Evolutionary conservation across 2,113 vertebrate species (phyloP), one percentile per base, ranked within the genome.

Genomic region (Pipra filicauda): DNA sequence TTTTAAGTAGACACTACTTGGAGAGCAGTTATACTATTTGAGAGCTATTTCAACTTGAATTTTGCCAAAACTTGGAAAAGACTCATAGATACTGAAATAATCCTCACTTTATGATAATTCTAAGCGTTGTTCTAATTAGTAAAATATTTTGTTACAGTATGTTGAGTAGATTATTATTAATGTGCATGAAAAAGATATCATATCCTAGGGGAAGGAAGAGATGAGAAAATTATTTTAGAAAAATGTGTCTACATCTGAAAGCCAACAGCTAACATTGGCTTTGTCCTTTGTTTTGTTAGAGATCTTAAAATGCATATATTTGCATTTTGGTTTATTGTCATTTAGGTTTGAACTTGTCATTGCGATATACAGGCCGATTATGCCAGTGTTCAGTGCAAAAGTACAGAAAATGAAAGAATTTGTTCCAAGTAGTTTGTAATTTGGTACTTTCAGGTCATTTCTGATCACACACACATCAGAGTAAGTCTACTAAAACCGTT

Each of bases 31-130:
- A 9, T 69, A 8, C 22, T 79, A 4, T 61, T 80, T 66, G n/a
- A 72, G 69, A 83, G 55, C 13, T 82, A 4, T 33, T 82, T 85
- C 18, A 83, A 51, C 28, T 37, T 46, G 4, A 4, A 2, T n/a
- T 91, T 95, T 93, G 13, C 23, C 43, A 52, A 83, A 91, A 70
- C 20, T 44, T 72, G 26, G 22, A 73, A 57, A 91, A 73, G 11
- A 58, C 15, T 62, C 21, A 6, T 69, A 69, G 75, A 39, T 65
- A 87, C 19, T 54, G 24, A 65, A 89, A 90, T 30, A 64, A 31
- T 19, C 13, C 2, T 70, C 51, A 54, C 70, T 20, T 72, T 66
- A n/a, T 15, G 21, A 28, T 65, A 41, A 59, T 33, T 10, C 17
- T 58, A 62, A 31, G 7, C 12, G 48, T 37, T 76, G 2, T 51